These are phyloP conservation scores for Gastracanthus pulcherrimus DNA, from an alignment of 2,888 invertebrate genomes.

Conservation along the genomic window DNA sequence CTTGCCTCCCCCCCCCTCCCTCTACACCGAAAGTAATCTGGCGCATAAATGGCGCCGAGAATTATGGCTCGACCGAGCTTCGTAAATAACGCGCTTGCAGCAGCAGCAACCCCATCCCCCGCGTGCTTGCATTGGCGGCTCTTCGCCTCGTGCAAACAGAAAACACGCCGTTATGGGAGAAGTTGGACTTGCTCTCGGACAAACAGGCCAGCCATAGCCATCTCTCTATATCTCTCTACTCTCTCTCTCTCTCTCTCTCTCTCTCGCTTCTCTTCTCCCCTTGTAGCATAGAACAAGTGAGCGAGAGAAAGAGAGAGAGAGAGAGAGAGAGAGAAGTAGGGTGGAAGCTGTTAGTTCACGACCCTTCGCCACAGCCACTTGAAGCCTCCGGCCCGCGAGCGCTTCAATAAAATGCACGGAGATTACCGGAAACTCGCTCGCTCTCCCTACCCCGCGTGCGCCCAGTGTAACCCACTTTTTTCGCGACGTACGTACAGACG, in stretches of 20 bases:
- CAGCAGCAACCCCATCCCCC: slow-evolving; percentile 20
- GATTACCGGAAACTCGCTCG: slow-evolving; percentile 14
- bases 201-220: slow-evolving; percentile 61
- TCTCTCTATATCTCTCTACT: too few relatives aligned
- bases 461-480: slow-evolving; percentile 6
- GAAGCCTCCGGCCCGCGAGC: not conserved
- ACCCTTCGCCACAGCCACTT: not conserved
- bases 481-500: not conserved
- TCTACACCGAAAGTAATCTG: slow-evolving; percentile 46
- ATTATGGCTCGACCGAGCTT: slow-evolving; percentile 39
- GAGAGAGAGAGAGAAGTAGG: not conserved
- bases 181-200: slow-evolving; percentile 65
- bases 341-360: not conserved
- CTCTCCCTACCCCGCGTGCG: not conserved
- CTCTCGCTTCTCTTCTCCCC: too few relatives aligned
- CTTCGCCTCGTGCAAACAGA: slow-evolving; percentile 65
- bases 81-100: slow-evolving; percentile 47
- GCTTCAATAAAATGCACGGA: not conserved
- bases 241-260: too few relatives aligned
- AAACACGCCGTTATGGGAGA: slow-evolving; percentile 65
- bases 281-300: too few relatives aligned
- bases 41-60: slow-evolving; percentile 54
- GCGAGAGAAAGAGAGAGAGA: not conserved
- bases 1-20: not conserved
- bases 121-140: not conserved